Evolutionary conservation across 2,113 vertebrate genomes (phyloP).

Genomic region (Brachypteracias leptosomus): DNA sequence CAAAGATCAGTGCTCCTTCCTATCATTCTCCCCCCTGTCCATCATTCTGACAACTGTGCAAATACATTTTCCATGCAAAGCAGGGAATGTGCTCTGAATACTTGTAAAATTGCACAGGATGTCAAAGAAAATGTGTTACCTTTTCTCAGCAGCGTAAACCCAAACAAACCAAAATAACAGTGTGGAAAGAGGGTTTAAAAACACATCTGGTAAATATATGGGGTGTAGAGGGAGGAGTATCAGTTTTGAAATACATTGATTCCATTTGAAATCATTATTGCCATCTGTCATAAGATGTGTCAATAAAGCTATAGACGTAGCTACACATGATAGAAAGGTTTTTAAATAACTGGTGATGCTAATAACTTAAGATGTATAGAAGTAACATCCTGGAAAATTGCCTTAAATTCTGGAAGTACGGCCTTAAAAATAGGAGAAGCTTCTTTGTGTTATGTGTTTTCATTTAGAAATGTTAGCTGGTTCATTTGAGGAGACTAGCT

Average conservation of each 20-base stretch:
- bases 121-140: conserved; percentile 71
- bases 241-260: conserved; percentile 11
- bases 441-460: not conserved
- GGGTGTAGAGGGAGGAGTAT: not conserved
- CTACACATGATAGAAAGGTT: conserved; percentile 36
- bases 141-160: conserved; percentile 70
- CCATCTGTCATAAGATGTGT: conserved; percentile 32
- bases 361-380: not conserved
- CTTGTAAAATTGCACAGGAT: conserved; percentile 71
- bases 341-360: conserved; percentile 53
- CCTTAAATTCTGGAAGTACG: not conserved
- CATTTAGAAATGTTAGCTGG: conserved; percentile 43
- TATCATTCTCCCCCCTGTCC: conserved; percentile 82
- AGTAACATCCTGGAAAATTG: conserved; percentile 20
- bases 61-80: conserved; percentile 89
- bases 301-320: conserved; percentile 26
- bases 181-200: conserved; percentile 47
- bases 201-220: not conserved
- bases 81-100: conserved; percentile 75
- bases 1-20: conserved; percentile 74
- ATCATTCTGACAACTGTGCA: conserved; percentile 91
- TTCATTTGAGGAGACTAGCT: conserved; percentile 55
- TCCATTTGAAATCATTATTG: conserved; percentile 60
- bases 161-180: conserved; percentile 59
- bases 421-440: not conserved